phyloP scores from a whole-genome alignment of 2,888 invertebrate species.

The Hypselothyrea guttata region DNA sequence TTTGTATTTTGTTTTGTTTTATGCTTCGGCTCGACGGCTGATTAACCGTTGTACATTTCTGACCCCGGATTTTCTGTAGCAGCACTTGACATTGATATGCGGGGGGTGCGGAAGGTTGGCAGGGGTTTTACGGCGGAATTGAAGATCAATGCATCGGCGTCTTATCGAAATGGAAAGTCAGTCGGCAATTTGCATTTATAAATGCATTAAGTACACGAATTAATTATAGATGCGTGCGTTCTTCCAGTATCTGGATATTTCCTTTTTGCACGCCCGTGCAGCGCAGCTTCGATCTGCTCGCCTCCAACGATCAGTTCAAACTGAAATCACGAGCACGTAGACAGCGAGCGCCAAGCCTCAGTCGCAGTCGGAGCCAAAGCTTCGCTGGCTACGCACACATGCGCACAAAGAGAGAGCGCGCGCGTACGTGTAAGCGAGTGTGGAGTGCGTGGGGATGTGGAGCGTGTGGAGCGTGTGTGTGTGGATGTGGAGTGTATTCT shows the following conservation, averaged over 20 bases:
- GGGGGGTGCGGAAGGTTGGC: slow-evolving; percentile 29
- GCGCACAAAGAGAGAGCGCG: background rate
- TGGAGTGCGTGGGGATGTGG: background rate
- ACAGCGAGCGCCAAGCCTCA: slow-evolving; percentile 44
- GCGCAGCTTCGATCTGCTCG: slow-evolving; percentile 29
- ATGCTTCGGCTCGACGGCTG: slow-evolving; percentile 59
- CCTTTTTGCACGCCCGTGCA: background rate
- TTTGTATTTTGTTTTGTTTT: slow-evolving; percentile 34
- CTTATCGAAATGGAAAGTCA: too few relatives aligned
- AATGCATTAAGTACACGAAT: slow-evolving; percentile 62
- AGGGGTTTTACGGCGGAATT: background rate
- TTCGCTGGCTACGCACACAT: slow-evolving; percentile 14
- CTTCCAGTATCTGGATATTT: background rate
- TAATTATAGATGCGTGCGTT: slow-evolving; percentile 32
- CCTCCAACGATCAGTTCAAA: slow-evolving; percentile 67
- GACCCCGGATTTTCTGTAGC: slow-evolving; percentile 64
- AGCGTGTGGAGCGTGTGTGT: background rate
- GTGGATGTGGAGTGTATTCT: background rate
- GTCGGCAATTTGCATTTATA: too few relatives aligned
- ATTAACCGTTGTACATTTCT: slow-evolving; percentile 59
- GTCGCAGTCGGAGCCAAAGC: too few relatives aligned
- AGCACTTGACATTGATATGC: slow-evolving; percentile 65
- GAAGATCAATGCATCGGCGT: background rate
- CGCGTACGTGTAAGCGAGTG: background rate
- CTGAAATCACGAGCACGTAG: slow-evolving; percentile 58